Conservation (phyloP, 2,797 vertebrate genomes). For the Adelosebastes latens region DNA sequence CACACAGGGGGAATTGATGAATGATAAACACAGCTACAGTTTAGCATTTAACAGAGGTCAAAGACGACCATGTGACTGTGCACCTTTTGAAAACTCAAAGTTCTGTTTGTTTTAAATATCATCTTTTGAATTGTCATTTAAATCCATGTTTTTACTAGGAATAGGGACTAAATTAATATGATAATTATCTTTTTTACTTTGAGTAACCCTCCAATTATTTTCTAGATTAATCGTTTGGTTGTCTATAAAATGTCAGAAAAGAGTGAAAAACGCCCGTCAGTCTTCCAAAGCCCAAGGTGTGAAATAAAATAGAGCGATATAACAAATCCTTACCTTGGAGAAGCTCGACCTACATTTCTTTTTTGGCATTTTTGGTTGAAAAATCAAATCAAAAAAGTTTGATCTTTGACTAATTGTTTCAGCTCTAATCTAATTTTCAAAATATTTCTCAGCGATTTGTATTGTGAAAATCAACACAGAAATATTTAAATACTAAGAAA, state of each 20-base stretch:
- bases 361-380: too few species aligned
- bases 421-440: too few species aligned
- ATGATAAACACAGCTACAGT: conserved; percentile 40
- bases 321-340: not conserved
- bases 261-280: not conserved
- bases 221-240: not conserved
- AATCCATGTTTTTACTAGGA: not conserved
- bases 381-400: too few species aligned
- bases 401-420: too few species aligned
- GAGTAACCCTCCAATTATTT: not conserved
- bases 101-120: not conserved
- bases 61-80: conserved; percentile 17
- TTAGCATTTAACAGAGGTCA: conserved; percentile 60
- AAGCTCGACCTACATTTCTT: too few species aligned
- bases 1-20: conserved; percentile 35
- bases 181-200: not conserved
- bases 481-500: too few species aligned
- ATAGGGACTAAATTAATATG: not conserved
- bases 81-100: conserved; percentile 14
- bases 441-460: too few species aligned
- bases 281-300: not conserved
- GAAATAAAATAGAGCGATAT: not conserved
- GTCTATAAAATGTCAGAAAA: not conserved
- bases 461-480: too few species aligned
- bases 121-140: not conserved